Conservation (phyloP, 2,113 vertebrate species). For the Forbesichthys papilliferus region DNA sequence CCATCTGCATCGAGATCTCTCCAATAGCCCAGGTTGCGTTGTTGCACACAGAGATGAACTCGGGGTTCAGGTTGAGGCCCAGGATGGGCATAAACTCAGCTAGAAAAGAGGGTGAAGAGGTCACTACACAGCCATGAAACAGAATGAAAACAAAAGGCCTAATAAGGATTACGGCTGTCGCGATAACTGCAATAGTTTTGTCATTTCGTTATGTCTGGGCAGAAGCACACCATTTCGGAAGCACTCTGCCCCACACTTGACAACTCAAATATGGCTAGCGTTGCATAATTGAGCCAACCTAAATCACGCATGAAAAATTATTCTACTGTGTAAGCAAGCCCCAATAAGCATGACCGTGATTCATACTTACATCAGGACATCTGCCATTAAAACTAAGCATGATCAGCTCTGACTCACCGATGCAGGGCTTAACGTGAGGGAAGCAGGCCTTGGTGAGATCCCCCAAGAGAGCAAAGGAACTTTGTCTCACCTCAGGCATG, state of each 20-base stretch:
- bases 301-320: no score
- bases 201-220: no score
- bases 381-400: neutral
- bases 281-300: no score
- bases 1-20: constrained; percentile 94
- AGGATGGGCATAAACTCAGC: constrained; percentile 97
- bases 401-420: constrained; percentile 74
- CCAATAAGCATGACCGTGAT: no score
- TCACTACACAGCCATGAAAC: constrained; percentile 9
- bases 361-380: neutral
- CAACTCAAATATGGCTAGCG: no score
- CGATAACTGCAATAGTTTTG: no score
- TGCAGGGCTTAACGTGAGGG: constrained; percentile 92
- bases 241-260: no score
- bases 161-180: no score
- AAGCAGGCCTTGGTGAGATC: constrained; percentile 97
- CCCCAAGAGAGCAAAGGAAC: constrained; percentile 90
- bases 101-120: constrained; percentile 46
- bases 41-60: constrained; percentile 94
- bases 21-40: constrained; percentile 93
- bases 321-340: no score
- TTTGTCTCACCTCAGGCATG: constrained; percentile 95
- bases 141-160: no score
- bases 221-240: no score
- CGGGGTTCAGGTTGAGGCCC: constrained; percentile 93